Evolutionary conservation across 2,113 vertebrate species (phyloP).

Genomic region (Tragelaphus strepsiceros): DNA sequence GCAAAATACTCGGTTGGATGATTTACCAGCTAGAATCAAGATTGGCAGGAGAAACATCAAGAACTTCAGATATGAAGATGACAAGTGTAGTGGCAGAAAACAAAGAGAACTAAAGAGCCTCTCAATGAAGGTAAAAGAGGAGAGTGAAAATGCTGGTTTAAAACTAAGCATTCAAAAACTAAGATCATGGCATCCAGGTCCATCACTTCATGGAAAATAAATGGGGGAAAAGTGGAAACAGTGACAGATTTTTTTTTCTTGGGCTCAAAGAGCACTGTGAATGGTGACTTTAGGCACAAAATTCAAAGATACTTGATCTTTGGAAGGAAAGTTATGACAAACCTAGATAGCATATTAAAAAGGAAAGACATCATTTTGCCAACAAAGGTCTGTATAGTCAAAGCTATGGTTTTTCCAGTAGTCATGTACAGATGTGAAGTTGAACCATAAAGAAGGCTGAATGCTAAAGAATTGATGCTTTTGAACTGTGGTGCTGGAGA

Average conservation of each 20-base stretch:
- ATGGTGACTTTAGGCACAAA: neutral
- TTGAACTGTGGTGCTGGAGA: neutral
- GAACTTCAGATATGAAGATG: neutral
- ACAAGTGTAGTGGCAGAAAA: neutral
- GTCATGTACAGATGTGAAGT: neutral
- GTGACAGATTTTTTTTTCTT: neutral
- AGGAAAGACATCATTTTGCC: neutral
- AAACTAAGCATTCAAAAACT: neutral
- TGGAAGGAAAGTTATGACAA: neutral
- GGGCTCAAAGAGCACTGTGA: neutral
- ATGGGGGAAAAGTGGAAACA: neutral
- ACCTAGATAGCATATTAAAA: neutral
- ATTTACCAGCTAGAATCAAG: neutral
- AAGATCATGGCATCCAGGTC: neutral
- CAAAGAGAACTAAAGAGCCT: neutral
- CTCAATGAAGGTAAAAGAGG: neutral
- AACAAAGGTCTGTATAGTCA: neutral
- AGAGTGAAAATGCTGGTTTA: neutral
- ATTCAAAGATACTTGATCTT: neutral
- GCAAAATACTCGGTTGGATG: neutral
- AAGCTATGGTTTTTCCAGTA: neutral
- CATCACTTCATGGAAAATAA: neutral
- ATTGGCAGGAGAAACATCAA: neutral
- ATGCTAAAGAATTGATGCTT: neutral
- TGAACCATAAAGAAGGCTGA: neutral